Evolutionary conservation across 2,797 vertebrate species (phyloP), one percentile per base, ranked within the genome.

Genomic region (Sarcophilus harrisii): DNA sequence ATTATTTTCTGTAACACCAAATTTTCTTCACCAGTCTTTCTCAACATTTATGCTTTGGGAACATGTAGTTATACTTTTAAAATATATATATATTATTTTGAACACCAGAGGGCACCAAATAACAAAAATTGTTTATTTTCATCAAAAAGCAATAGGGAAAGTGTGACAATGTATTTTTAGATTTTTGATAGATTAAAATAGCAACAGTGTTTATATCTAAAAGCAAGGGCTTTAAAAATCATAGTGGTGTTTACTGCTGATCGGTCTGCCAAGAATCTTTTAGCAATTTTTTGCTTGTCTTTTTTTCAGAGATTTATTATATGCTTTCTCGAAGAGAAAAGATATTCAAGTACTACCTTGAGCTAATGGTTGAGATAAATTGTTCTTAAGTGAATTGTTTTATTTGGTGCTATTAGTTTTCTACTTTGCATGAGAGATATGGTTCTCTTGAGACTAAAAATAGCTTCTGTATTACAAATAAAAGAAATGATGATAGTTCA

Each of bases 61-160:
- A 45, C 8, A 81, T 73, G 66, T 66, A n/a, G 16, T 73, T 45
- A 81, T 81, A 45, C 21, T 45, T 81, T 81, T 27, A 2, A 18
- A 81, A 73, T n/a, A n/a, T n/a, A 81, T 38, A 49, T 45, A 29
- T 94, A 60, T 90, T 94, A 90, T 93, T 96, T 95, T 95, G 60
- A 95, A 96, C 98, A 98, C 98, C 87, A 98, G 98, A 98, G 98
- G 97, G 98, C 98, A 96, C 97, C 96, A 97, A 21, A 96, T 55
- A 73, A 30, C 66, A 11, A 94, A 90, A 93, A 13, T 55, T 66
- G 45, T 92, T 96, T 60, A 60, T 29, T 95, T 94, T 54, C 52
- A 92, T n/a, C 28, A n/a, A 91, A 59, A 10, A 95, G 30, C 4
- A 91, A 92, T 32, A 57, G 59, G 55, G 5, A 96, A 54, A 91